Conservation (phyloP, 2,797 vertebrate genomes). For the Mus caroli region DNA sequence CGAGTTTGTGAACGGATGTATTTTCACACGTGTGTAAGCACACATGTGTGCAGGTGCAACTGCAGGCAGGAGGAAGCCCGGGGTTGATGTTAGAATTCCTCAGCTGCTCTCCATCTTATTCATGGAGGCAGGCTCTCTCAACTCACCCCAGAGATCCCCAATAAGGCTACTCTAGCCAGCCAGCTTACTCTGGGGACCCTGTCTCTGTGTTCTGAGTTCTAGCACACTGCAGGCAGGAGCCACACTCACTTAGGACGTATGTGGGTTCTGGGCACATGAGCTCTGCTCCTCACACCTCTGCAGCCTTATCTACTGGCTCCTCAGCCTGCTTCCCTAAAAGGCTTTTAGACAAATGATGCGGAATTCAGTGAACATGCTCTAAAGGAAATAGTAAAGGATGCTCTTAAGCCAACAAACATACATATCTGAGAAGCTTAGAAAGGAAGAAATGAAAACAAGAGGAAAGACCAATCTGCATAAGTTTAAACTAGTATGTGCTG, state of each 20-base stretch:
- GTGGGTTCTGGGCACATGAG: neutral
- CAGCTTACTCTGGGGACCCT: neutral
- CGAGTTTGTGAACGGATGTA: neutral
- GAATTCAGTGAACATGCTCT: conserved; percentile 20
- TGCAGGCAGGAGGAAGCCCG: neutral
- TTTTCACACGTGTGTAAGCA: neutral
- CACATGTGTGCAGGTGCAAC: neutral
- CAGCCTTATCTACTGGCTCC: neutral
- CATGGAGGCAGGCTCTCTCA: neutral
- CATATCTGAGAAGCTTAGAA: neutral
- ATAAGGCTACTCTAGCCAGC: neutral
- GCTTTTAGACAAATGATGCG: conserved; percentile 35
- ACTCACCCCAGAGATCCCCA: neutral
- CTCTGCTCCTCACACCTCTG: neutral
- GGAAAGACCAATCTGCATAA: neutral
- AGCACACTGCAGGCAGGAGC: neutral
- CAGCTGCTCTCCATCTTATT: neutral
- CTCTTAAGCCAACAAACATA: conserved; percentile 5
- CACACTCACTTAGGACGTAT: neutral
- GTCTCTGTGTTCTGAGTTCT: neutral
- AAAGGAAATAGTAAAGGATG: conserved; percentile 35
- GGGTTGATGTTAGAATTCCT: neutral
- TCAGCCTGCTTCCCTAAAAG: neutral
- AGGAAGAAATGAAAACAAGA: conserved; percentile 21
- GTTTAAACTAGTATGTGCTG: neutral